phyloP scores from a whole-genome alignment of 2,888 invertebrate species.

The Andrena minutula region DNA sequence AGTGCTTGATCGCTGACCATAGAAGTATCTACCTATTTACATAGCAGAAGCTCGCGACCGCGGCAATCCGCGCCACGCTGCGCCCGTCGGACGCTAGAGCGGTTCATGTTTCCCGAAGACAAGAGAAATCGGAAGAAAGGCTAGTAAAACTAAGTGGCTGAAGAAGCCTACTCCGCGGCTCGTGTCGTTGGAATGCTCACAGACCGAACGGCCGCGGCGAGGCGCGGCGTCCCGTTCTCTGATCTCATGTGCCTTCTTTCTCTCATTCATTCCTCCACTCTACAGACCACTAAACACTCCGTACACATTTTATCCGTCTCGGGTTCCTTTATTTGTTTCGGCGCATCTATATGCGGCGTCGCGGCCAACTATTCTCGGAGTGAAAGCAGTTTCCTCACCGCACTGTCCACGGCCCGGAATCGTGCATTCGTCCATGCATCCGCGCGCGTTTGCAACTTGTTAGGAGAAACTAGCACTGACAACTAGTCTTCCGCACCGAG shows the following conservation, averaged over 20 bases:
- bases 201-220: too few relatives aligned
- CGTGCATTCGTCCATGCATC: conserved; percentile 19
- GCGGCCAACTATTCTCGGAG: conserved; percentile 74
- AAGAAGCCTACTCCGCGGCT: neutral
- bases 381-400: conserved; percentile 62
- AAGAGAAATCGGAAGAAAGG: neutral
- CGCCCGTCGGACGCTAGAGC: neutral
- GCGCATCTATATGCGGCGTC: conserved; percentile 68
- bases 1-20: too few relatives aligned
- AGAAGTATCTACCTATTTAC: too few relatives aligned
- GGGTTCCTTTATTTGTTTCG: conserved; percentile 73
- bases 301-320: conserved; percentile 72
- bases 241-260: conserved; percentile 58
- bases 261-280: conserved; percentile 66
- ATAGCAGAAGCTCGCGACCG: too few relatives aligned
- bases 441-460: conserved; percentile 47
- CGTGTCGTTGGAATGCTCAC: conserved; percentile 44
- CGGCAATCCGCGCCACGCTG: neutral
- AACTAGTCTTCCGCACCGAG: neutral
- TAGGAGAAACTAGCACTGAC: conserved; percentile 39
- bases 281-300: conserved; percentile 70
- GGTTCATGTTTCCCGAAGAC: neutral
- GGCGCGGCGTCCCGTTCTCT: conserved; percentile 31
- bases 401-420: conserved; percentile 49
- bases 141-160: neutral